These are phyloP conservation scores for Bufo gargarizans DNA, from an alignment of 2,113 vertebrate species.

Conservation along the genomic window DNA sequence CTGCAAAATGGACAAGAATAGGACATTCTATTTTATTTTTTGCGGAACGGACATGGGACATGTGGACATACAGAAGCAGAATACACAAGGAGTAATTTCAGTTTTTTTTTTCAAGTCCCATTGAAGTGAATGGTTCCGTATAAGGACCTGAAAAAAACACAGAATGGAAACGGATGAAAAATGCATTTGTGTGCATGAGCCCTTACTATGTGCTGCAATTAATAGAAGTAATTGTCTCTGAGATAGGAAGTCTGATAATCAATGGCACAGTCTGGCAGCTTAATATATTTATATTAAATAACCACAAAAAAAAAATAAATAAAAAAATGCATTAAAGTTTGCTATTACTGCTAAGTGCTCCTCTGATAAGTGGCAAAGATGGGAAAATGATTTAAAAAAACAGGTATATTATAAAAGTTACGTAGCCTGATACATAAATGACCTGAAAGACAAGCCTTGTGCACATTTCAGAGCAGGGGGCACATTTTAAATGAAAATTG, in stretches of 20 bases:
- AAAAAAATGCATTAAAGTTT: constrained; percentile 6
- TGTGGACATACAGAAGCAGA: too few species aligned
- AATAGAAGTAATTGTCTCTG: constrained; percentile 9
- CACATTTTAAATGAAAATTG: background rate
- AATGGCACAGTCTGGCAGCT: constrained; percentile 29
- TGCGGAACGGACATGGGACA: too few species aligned
- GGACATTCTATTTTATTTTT: too few species aligned
- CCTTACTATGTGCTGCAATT: background rate
- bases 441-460: background rate
- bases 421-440: background rate
- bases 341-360: constrained; percentile 13
- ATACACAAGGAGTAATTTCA: too few species aligned
- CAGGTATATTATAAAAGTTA: background rate
- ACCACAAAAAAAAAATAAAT: constrained; percentile 13
- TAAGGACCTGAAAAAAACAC: too few species aligned
- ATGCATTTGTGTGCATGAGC: too few species aligned
- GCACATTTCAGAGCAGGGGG: background rate
- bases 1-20: too few species aligned
- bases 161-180: too few species aligned
- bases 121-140: too few species aligned
- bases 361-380: background rate
- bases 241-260: constrained; percentile 32
- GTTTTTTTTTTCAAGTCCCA: too few species aligned
- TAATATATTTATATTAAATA: constrained; percentile 40
- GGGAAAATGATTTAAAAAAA: background rate